These are phyloP conservation scores for Terrapene triunguis DNA, from an alignment of 2,113 vertebrate species.

Conservation along the genomic window DNA sequence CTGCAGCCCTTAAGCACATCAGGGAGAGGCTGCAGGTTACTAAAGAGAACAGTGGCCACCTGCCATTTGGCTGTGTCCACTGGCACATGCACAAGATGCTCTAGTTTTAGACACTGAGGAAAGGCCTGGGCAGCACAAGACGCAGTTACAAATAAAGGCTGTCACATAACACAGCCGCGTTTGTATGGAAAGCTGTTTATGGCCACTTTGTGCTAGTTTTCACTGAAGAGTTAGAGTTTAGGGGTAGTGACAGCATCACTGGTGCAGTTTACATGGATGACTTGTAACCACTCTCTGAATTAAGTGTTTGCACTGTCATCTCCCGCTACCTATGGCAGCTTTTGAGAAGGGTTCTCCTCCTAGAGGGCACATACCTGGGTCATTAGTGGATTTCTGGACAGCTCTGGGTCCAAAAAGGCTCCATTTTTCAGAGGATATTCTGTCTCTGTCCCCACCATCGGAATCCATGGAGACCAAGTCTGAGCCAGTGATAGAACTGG, in stretches of 20 bases:
- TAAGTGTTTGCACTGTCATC: background rate
- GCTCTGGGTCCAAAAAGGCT: constrained; percentile 89
- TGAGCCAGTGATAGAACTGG: constrained; percentile 78
- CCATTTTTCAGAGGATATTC: constrained; percentile 87
- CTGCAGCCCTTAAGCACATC: background rate
- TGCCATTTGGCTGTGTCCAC: background rate
- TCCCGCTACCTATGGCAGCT: background rate
- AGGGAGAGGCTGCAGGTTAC: background rate
- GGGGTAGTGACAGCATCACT: too few relatives aligned
- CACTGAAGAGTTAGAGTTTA: background rate
- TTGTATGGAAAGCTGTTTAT: background rate
- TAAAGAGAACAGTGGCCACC: background rate
- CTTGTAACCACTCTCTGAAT: background rate
- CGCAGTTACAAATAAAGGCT: background rate
- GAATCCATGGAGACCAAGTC: constrained; percentile 77
- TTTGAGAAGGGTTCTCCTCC: background rate
- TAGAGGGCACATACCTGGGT: constrained; percentile 81
- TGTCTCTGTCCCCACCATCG: constrained; percentile 83
- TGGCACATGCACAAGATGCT: background rate
- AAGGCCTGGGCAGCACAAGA: background rate
- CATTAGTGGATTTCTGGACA: constrained; percentile 90
- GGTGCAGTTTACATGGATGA: background rate
- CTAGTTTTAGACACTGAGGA: background rate
- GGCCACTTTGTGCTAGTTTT: background rate
- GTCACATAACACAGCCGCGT: background rate